These are phyloP conservation scores for Agrochola lychnidis DNA, from an alignment of 2,888 invertebrate genomes.

Conservation along the genomic window DNA sequence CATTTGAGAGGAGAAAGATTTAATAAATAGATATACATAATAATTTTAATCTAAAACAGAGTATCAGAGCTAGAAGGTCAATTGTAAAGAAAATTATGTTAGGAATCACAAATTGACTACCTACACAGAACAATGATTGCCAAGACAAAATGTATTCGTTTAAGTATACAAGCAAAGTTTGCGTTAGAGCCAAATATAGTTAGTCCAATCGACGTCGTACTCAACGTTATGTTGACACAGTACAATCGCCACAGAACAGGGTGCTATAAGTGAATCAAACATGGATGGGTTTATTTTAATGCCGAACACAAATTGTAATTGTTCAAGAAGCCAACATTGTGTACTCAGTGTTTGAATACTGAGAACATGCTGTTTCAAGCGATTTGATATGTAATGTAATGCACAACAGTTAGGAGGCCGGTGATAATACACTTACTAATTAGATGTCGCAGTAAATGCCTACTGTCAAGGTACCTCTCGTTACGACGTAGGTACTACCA, in stretches of 20 bases:
- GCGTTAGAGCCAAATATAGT: conserved; percentile 72
- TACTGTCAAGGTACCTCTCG: conserved; percentile 40
- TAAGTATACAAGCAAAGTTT: conserved; percentile 61
- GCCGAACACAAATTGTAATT: conserved; percentile 52
- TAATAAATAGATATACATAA: conserved; percentile 88
- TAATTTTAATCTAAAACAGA: conserved; percentile 88
- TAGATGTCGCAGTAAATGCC: conserved; percentile 37
- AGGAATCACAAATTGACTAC: conserved; percentile 84
- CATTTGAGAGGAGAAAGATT: conserved; percentile 88
- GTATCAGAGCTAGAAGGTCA: conserved; percentile 84
- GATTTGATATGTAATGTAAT: conserved; percentile 79
- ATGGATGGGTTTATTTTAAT: conserved; percentile 65
- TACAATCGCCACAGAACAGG: conserved; percentile 76
- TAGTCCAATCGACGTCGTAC: conserved; percentile 50
- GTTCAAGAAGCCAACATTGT: conserved; percentile 47
- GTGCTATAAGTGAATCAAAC: conserved; percentile 80
- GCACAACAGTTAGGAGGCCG: conserved; percentile 68
- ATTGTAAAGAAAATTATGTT: conserved; percentile 81
- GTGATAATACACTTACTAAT: conserved; percentile 51
- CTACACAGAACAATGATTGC: conserved; percentile 79
- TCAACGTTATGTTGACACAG: conserved; percentile 50
- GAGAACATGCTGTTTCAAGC: conserved; percentile 63
- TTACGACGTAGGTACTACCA: conserved; percentile 64
- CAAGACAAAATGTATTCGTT: conserved; percentile 73
- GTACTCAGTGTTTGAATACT: conserved; percentile 56